Conservation (phyloP, 2,888 invertebrate species). For the Pristionchus maxplancki region DNA sequence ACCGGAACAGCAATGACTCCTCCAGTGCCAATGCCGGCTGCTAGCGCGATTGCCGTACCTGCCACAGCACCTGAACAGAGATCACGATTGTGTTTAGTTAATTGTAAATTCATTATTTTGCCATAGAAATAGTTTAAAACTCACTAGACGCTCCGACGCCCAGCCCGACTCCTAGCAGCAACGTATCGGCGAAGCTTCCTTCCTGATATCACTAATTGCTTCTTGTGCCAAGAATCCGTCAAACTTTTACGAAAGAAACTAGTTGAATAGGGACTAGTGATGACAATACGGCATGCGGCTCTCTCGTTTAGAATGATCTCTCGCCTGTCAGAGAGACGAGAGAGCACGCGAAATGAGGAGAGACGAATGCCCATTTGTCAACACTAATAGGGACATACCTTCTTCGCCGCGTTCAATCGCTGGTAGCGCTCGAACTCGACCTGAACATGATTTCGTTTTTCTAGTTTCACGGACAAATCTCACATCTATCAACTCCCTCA, state of each 20-base stretch:
- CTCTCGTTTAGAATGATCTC: too few species aligned
- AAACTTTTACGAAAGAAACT: too few species aligned
- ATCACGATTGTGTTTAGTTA: background rate
- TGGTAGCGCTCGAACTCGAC: slow-evolving; percentile 74
- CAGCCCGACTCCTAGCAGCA: slow-evolving; percentile 72
- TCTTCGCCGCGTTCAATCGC: slow-evolving; percentile 72
- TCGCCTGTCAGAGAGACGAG: too few species aligned
- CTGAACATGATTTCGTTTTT: slow-evolving; percentile 60
- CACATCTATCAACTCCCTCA: slow-evolving; percentile 76
- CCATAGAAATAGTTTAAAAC: background rate
- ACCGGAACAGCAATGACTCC: slow-evolving; percentile 75
- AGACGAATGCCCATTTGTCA: too few species aligned
- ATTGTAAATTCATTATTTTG: background rate
- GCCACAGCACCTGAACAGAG: slow-evolving; percentile 69
- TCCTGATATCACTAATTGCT: background rate
- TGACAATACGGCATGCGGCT: too few species aligned
- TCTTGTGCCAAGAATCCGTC: too few species aligned
- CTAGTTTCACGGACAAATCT: background rate
- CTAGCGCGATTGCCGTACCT: slow-evolving; percentile 70
- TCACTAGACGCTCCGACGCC: slow-evolving; percentile 61
- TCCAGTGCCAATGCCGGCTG: slow-evolving; percentile 73
- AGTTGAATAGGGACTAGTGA: too few species aligned
- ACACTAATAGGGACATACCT: too few species aligned
- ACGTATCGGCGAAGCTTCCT: slow-evolving; percentile 69
- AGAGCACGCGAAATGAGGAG: too few species aligned